These are phyloP conservation scores for Rhynchophorus ferrugineus DNA, from an alignment of 1,140 invertebrate species.

Conservation along the genomic window DNA sequence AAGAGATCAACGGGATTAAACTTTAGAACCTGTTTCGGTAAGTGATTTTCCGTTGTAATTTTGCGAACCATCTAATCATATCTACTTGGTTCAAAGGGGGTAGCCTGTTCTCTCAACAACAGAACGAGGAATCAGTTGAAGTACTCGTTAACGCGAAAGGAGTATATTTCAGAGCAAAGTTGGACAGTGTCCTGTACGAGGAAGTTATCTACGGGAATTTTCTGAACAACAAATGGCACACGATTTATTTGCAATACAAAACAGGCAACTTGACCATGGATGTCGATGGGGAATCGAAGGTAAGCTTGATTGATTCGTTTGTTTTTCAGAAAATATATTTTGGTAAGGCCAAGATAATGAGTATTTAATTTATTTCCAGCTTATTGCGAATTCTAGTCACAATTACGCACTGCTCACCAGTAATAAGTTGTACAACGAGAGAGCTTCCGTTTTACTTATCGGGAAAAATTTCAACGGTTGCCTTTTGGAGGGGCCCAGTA, in stretches of 20 bases:
- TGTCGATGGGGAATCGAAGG: slow-evolving; percentile 46
- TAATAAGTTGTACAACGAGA: slow-evolving; percentile 52
- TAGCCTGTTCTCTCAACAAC: slow-evolving; percentile 62
- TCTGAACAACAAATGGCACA: slow-evolving; percentile 75
- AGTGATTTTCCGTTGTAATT: slow-evolving; percentile 26
- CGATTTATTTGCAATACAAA: slow-evolving; percentile 57
- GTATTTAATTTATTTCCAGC: slow-evolving; percentile 47
- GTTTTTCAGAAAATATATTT: slow-evolving; percentile 15
- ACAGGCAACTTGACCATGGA: slow-evolving; percentile 58
- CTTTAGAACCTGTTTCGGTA: slow-evolving; percentile 68
- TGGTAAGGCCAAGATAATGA: no score
- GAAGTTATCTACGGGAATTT: slow-evolving; percentile 56
- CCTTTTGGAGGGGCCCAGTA: slow-evolving; percentile 72
- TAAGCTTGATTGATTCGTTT: slow-evolving; percentile 33
- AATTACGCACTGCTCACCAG: slow-evolving; percentile 64
- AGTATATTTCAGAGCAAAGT: slow-evolving; percentile 55
- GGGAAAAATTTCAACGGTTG: slow-evolving; percentile 76
- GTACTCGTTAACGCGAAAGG: slow-evolving; percentile 58
- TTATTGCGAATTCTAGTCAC: slow-evolving; percentile 71
- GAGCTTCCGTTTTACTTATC: slow-evolving; percentile 55
- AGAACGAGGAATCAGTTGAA: slow-evolving; percentile 59
- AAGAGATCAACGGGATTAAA: slow-evolving; percentile 70
- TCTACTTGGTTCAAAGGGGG: slow-evolving; percentile 48
- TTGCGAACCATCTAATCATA: not conserved
- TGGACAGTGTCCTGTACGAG: slow-evolving; percentile 50